Percentiles rank a stretch among this genome's conserved stretches.
Evolutionary conservation across 1,140 invertebrate species (phyloP).

Genomic region (Trichonephila clavipes): DNA sequence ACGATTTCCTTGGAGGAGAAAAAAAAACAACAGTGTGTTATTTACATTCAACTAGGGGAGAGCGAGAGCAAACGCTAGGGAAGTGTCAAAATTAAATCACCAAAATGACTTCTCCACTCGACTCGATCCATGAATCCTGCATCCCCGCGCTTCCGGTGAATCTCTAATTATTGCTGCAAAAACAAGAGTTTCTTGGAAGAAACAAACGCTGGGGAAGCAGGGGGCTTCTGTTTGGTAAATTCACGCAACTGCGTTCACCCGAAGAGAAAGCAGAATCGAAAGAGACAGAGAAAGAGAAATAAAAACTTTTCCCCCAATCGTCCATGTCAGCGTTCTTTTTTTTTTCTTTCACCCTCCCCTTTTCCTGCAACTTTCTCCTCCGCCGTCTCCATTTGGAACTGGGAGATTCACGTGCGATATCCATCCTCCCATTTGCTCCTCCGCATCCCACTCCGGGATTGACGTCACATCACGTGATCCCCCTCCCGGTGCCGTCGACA

Average conservation of each 20-base stretch:
- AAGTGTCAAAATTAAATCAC: slow-evolving; percentile 7
- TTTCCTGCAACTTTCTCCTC: not conserved
- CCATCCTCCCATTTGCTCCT: slow-evolving; percentile 58
- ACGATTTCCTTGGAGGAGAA: not conserved
- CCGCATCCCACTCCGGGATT: slow-evolving; percentile 47
- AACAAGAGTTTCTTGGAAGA: slow-evolving; percentile 23
- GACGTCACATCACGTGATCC: slow-evolving; percentile 64
- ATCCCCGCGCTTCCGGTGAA: not conserved
- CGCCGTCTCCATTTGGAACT: not conserved
- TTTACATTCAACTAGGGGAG: not conserved
- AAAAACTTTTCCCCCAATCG: not conserved
- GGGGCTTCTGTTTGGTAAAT: slow-evolving; percentile 24
- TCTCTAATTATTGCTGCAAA: slow-evolving; percentile 35
- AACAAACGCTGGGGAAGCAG: not conserved
- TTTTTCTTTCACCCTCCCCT: not conserved
- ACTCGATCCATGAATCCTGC: not conserved
- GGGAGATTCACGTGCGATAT: slow-evolving; percentile 25
- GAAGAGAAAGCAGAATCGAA: not conserved
- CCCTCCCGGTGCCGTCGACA: not conserved
- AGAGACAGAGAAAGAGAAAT: slow-evolving; percentile 15
- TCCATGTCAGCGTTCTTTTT: not conserved
- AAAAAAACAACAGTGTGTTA: not conserved
- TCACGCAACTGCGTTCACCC: slow-evolving; percentile 3
- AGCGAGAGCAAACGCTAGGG: not conserved
- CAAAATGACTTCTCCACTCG: not conserved